Base-by-base conservation (phyloP, 2,888 invertebrate genomes). In the Parelbella ahira region DNA sequence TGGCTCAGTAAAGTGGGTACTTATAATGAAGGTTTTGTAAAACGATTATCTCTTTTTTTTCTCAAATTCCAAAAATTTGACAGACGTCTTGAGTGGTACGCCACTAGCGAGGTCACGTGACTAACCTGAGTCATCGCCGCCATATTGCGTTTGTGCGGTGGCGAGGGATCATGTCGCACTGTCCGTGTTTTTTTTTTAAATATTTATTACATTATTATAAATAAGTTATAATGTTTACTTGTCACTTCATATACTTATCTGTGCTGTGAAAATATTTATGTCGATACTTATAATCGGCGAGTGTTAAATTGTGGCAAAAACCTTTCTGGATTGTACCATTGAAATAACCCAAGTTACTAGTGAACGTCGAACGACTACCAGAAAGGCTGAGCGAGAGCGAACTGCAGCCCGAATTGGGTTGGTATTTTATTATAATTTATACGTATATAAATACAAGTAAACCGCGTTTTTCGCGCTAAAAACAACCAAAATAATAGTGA, bases 101-200 rank as follows among this genome's bases (percentile, higher is more conserved):
- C 27, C 13, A 27, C 13, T 24, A 11, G 24, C 24, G 10, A 43
- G 43, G 68, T 76, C 75, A 76, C 76, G 77, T 77, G 77, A 77
- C 64, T 61, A 49, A 58, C 54, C 47, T 53, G 48, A 52, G 44
- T 51, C 51, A 47, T 48, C 39, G 54, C 62, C 74, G 80, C 80
- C 80, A 80, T 79, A 73, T 80, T 80, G 78, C 55, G 62, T 66
- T 73, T 64, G 65, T 63, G 59, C 65, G 56, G 64, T 71, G 63
- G 64, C 56, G 60, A 68, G 64, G 58, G 62, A 51, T 61, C 61
- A 52, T 66, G 62, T 63, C 58, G 48, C 37, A 38, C 60, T 61
- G 63, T 67, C 60, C 50, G 66, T 60, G 60, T 56, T 63, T 66
- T 68, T 67, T 68, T 51, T 60, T n/a, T n/a, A n/a, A 59, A 56